phyloP scores from a whole-genome alignment of 2,113 vertebrate species.

The Pseudopipra pipra region DNA sequence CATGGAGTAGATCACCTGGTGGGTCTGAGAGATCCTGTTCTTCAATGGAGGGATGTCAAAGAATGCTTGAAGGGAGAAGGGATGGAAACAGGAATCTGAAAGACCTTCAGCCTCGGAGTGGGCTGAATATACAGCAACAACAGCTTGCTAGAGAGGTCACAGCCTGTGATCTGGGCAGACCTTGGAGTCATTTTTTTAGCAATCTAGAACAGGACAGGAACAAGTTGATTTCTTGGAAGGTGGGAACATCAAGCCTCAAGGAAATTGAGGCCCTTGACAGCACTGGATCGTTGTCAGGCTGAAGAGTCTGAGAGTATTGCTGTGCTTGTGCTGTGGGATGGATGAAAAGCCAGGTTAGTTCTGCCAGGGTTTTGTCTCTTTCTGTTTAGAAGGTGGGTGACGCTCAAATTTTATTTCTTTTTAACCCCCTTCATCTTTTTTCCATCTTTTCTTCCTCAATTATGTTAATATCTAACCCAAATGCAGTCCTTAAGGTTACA shows the following conservation, averaged over 20 bases:
- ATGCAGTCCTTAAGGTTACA: not conserved
- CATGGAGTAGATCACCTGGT: not conserved
- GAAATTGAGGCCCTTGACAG: not conserved
- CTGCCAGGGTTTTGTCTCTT: not conserved
- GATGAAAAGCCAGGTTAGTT: not conserved
- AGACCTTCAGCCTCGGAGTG: not conserved
- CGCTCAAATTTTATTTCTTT: too few relatives aligned
- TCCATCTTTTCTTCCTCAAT: not conserved
- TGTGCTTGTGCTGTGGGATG: not conserved
- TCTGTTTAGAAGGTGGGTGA: not conserved
- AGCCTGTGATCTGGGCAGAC: too few relatives aligned
- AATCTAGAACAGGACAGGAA: not conserved
- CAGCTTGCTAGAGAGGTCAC: not conserved
- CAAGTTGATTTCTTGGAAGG: not conserved
- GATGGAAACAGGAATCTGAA: not conserved
- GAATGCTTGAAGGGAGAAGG: not conserved
- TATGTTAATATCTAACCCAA: not conserved
- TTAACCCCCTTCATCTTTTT: not conserved
- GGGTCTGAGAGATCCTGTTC: not conserved
- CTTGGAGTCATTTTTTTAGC: not conserved
- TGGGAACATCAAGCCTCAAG: not conserved
- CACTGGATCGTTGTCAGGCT: not conserved
- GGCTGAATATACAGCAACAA: not conserved
- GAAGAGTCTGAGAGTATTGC: not conserved
- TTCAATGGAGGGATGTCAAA: not conserved